Evolutionary conservation across 2,888 invertebrate genomes (phyloP).

Genomic region (Trichogramma evanescens): DNA sequence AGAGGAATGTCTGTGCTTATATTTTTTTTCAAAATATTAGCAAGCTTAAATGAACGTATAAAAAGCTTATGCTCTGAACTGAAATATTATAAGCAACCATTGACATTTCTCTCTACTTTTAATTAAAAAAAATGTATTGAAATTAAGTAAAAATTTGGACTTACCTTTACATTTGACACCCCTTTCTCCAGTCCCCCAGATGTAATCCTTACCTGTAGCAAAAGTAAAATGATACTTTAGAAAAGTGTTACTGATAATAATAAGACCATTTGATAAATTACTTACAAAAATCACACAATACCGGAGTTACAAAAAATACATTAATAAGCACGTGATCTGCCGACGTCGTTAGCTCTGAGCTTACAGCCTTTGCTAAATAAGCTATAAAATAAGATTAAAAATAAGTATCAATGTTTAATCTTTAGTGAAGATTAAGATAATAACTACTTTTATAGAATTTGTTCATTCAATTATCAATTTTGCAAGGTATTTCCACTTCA

Average conservation of each 20-base stretch:
- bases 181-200: slow-evolving; percentile 57
- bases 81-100: no score
- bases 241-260: slow-evolving; percentile 6
- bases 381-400: slow-evolving; percentile 29
- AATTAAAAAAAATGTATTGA: no score
- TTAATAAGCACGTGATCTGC: slow-evolving; percentile 48
- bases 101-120: not conserved
- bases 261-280: slow-evolving; percentile 28
- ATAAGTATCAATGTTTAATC: slow-evolving; percentile 3
- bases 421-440: not conserved
- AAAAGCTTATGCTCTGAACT: no score
- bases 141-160: slow-evolving; percentile 21
- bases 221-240: slow-evolving; percentile 26
- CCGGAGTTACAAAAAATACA: slow-evolving; percentile 51
- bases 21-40: no score
- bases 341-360: slow-evolving; percentile 27
- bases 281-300: slow-evolving; percentile 54
- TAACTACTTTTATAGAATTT: not conserved
- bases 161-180: slow-evolving; percentile 59
- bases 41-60: no score
- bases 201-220: slow-evolving; percentile 55
- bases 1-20: no score
- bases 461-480: not conserved
- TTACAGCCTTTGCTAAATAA: slow-evolving; percentile 37
- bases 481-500: not conserved